Evolutionary conservation across 2,888 invertebrate species (phyloP), one percentile per base, ranked within the genome.

Genomic region (Drosophila bunnanda): DNA sequence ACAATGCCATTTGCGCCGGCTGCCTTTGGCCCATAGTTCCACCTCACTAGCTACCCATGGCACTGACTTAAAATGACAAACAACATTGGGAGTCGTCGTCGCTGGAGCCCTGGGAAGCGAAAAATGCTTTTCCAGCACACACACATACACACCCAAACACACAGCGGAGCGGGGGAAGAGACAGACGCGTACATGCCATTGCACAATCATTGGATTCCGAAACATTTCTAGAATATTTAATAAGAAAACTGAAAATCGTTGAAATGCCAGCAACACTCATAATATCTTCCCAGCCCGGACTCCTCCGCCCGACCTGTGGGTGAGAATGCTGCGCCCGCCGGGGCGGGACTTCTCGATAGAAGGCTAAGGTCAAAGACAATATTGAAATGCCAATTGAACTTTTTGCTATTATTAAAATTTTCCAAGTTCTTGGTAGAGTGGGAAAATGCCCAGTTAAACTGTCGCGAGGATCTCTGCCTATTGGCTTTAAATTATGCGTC

Each of bases 211-310:
- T 87, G 88, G 83, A 89, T 89, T 88, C 89, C 88, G 80, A 89
- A 88, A 90, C 88, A 88, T 88, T 88, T 89, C 89, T 82, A 80
- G 88, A 90, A 88, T 88, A 89, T 88, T 88, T 88, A 88, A 88
- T 88, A 88, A 90, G 88, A 89, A 89, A 89, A 89, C 89, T 89
- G 88, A 82, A 89, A 88, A 89, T 88, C 88, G 88, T 88, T 90
- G 88, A 88, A 88, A 90, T 89, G 88, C 90, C 88, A 79, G 85
- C 85, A 85, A 80, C 88, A 88, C 85, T 86, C 85, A 86, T 86
- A 86, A 86, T 86, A 89, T 76, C 79, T 71, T 64, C 65, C 58
- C 69, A 65, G 72, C 43, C 43, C 55, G 44, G 34, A 34, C 54
- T 28, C 54, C 32, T 17, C 34, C 22, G 30, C 32, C 64, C 30